A percentile compares a stretch with the other conserved stretches of the same genome.
Conservation (phyloP, 2,888 invertebrate genomes). For the Pedicia rivosa region DNA sequence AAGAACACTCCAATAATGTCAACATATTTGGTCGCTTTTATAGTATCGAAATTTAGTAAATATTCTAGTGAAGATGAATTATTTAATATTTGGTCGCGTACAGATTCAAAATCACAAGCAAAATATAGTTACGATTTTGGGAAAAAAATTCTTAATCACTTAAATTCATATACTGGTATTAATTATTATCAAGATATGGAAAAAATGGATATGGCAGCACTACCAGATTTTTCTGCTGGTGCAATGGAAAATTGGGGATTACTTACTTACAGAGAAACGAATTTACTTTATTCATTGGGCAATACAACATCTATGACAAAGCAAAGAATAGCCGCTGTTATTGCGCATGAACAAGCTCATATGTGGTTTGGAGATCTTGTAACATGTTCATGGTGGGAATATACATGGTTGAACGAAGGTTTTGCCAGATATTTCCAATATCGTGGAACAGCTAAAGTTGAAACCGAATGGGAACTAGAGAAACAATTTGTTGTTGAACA, state of each 20-base stretch:
- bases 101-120: conserved; percentile 47
- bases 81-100: conserved; percentile 50
- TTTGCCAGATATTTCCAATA: conserved; percentile 63
- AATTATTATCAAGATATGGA: conserved; percentile 37
- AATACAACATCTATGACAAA: conserved; percentile 41
- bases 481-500: conserved; percentile 55
- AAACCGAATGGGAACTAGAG: conserved; percentile 44
- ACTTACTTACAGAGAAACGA: conserved; percentile 60
- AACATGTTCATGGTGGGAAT: conserved; percentile 36
- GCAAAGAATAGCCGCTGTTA: conserved; percentile 42
- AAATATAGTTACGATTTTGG: conserved; percentile 48
- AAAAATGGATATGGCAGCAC: conserved; percentile 71
- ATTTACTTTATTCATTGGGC: conserved; percentile 44
- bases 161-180: conserved; percentile 41
- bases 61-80: conserved; percentile 19
- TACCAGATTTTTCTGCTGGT: conserved; percentile 68
- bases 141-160: conserved; percentile 31
- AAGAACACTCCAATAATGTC: conserved; percentile 51
- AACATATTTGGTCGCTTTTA: conserved; percentile 63
- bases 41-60: conserved; percentile 48
- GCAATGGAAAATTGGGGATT: conserved; percentile 93
- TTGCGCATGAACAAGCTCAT: conserved; percentile 37
- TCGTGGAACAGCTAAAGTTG: conserved; percentile 34
- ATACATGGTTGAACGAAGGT: conserved; percentile 46
- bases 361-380: conserved; percentile 51